phyloP scores from a whole-genome alignment of 1,140 invertebrate genomes.

The Brachionus manjavacas region DNA sequence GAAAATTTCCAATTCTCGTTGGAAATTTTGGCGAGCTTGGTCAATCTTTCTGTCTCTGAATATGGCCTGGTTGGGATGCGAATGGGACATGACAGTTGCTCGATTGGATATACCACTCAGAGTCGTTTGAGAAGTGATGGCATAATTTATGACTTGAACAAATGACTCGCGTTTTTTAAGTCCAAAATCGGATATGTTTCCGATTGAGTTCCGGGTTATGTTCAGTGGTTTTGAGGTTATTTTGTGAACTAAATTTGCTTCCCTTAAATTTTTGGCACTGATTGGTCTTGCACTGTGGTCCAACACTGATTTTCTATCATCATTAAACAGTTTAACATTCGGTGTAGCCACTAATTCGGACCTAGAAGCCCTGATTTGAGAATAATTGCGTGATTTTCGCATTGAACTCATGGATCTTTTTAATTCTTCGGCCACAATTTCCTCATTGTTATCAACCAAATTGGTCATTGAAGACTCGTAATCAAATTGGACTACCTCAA shows the following conservation, averaged over 20 bases:
- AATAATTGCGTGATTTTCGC: not conserved
- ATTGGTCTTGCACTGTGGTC: conserved; percentile 36
- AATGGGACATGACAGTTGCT: not conserved
- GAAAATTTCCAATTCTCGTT: conserved; percentile 20
- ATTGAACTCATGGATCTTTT: not conserved
- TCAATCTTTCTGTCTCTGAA: not conserved
- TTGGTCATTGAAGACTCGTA: conserved; percentile 46
- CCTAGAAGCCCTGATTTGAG: conserved; percentile 22
- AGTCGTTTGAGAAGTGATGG: not conserved
- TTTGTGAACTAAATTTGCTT: conserved; percentile 13
- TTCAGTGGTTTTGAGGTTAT: conserved; percentile 14
- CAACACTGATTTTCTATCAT: conserved; percentile 8
- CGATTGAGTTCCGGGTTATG: conserved; percentile 5
- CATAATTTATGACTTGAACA: not conserved
- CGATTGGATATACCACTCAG: conserved; percentile 3
- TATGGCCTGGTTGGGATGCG: not conserved
- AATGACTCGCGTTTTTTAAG: conserved; percentile 23
- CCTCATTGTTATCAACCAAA: conserved; percentile 47
- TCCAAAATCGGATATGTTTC: conserved; percentile 33
- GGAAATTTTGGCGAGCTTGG: not conserved
- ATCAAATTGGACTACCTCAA: conserved; percentile 55
- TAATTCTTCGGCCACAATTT: not conserved
- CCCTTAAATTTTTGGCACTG: conserved; percentile 19
- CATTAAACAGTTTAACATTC: conserved; percentile 33
- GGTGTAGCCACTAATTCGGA: conserved; percentile 38